These are phyloP conservation scores for Ageneiosus marmoratus DNA, from an alignment of 2,113 vertebrate species.

Conservation along the genomic window DNA sequence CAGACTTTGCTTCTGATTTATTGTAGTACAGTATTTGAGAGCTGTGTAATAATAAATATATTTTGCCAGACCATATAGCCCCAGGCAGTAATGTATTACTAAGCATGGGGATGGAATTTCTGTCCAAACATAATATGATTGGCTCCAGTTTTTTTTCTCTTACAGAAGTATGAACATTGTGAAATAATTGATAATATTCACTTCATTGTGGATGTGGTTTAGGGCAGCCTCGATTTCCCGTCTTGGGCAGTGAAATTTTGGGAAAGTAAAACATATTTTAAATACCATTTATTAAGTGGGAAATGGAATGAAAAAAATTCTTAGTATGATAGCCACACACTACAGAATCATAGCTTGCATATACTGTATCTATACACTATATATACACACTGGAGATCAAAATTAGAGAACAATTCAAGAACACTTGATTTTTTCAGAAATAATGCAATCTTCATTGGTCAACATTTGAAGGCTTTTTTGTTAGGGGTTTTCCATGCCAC, in stretches of 20 bases:
- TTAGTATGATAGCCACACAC: not conserved
- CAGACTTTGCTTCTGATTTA: constrained; percentile 31
- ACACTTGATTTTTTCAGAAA: too few species aligned
- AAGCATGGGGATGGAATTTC: constrained; percentile 18
- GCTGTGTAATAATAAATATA: constrained; percentile 20
- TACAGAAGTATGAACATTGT: constrained; percentile 28
- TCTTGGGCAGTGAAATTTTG: constrained; percentile 16
- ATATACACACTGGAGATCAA: too few species aligned
- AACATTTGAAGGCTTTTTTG: too few species aligned
- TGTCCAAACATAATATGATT: constrained; percentile 1
- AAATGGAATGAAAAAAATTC: not conserved
- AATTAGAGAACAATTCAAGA: too few species aligned
- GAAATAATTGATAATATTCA: constrained; percentile 37
- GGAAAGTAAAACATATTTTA: constrained; percentile 17
- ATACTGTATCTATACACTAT: too few species aligned
- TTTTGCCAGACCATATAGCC: constrained; percentile 37
- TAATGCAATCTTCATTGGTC: too few species aligned
- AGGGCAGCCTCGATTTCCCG: constrained; percentile 12
- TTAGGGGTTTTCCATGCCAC: too few species aligned
- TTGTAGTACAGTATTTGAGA: constrained; percentile 29
- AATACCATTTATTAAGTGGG: not conserved
- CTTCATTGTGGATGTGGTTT: constrained; percentile 30
- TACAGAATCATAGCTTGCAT: too few species aligned
- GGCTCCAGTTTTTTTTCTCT: constrained; percentile 23
- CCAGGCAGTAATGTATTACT: constrained; percentile 8